Percentiles rank a stretch among this genome's conserved stretches.
Conservation (phyloP, 2,888 invertebrate species). For the Dicycla oo region DNA sequence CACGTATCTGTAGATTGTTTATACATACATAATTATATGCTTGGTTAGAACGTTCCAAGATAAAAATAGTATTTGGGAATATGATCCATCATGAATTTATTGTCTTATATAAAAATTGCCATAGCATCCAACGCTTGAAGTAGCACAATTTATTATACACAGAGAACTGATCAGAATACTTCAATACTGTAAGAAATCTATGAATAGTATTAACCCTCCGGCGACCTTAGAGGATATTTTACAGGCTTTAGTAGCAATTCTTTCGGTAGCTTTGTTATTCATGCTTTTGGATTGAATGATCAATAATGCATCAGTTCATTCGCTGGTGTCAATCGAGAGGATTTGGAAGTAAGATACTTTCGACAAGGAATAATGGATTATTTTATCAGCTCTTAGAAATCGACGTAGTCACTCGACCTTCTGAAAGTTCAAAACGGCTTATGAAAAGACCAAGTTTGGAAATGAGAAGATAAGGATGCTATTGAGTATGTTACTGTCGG, state of each 20-base stretch:
- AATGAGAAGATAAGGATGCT: too few species aligned
- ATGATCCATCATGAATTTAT: neutral
- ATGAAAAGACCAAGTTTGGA: neutral
- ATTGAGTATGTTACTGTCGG: neutral
- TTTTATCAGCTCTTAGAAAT: neutral
- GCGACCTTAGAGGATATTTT: constrained; percentile 44
- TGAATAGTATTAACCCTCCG: constrained; percentile 58
- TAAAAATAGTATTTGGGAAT: neutral
- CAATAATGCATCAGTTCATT: constrained; percentile 34
- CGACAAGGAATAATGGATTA: neutral
- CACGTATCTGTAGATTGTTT: too few species aligned
- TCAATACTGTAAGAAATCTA: constrained; percentile 44
- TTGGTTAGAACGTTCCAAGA: neutral
- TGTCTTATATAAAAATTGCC: constrained; percentile 12
- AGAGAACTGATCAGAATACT: constrained; percentile 31
- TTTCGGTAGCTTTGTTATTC: constrained; percentile 44
- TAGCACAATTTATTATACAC: constrained; percentile 22
- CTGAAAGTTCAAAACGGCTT: neutral
- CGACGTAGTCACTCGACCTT: too few species aligned
- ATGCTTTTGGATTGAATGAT: constrained; percentile 42
- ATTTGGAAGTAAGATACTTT: constrained; percentile 1
- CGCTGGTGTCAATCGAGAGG: neutral
- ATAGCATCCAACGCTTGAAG: constrained; percentile 3
- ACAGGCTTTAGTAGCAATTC: constrained; percentile 36
- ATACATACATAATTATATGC: neutral